These are phyloP conservation scores for Zapornia atra DNA, from an alignment of 2,113 vertebrate genomes.

Conservation along the genomic window DNA sequence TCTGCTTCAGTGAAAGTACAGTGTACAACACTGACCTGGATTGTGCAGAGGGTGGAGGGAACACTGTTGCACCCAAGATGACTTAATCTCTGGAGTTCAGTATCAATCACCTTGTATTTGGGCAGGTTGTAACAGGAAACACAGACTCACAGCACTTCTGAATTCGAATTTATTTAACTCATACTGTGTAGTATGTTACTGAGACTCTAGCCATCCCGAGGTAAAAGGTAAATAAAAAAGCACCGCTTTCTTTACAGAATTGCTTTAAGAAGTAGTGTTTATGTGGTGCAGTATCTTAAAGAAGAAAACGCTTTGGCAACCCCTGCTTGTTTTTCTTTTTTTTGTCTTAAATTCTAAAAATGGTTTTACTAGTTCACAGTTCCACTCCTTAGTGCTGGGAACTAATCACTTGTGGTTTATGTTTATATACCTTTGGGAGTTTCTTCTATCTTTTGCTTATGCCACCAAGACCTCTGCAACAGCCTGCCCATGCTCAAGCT, in stretches of 20 bases:
- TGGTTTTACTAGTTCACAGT: background rate
- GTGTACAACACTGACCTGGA: background rate
- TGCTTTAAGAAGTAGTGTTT: background rate
- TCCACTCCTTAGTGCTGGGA: background rate
- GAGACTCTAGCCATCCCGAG: too few species aligned
- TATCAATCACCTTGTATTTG: background rate
- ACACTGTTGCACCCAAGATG: background rate
- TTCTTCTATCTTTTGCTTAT: background rate
- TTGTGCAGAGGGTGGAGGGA: background rate
- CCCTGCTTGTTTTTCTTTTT: background rate
- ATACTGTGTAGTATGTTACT: background rate
- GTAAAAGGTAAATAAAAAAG: background rate
- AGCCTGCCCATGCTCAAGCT: background rate
- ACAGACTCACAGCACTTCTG: background rate
- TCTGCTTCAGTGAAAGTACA: background rate
- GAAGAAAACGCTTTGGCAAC: background rate
- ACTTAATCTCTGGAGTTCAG: background rate
- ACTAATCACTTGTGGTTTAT: fast-evolving
- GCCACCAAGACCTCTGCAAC: background rate
- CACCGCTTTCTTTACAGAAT: background rate
- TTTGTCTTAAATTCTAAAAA: background rate
- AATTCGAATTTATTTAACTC: background rate
- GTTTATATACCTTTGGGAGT: background rate
- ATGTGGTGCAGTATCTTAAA: background rate
- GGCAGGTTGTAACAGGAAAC: background rate